phyloP scores from a whole-genome alignment of 2,797 vertebrate genomes.

The Parauchenoglanis punctatus region DNA sequence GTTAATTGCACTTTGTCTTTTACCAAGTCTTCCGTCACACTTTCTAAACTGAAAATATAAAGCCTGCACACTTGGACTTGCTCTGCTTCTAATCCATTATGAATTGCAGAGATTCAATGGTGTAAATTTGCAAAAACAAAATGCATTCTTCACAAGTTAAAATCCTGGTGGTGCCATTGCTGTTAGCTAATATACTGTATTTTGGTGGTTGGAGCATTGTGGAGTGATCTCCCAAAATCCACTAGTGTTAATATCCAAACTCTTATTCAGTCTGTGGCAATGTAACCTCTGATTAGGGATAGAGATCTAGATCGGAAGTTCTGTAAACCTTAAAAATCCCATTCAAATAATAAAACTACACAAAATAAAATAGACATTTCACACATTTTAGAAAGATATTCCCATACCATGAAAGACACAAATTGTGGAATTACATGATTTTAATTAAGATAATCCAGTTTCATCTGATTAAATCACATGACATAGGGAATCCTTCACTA shows the following conservation, averaged over 20 bases:
- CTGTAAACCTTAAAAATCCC: not conserved
- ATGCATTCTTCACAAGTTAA: not conserved
- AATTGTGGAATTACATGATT: conserved; percentile 68
- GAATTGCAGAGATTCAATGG: not conserved
- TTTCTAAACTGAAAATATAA: not conserved
- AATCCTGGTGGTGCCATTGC: not conserved
- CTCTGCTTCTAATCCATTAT: not conserved
- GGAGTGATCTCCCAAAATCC: not conserved
- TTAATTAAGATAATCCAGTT: conserved; percentile 74
- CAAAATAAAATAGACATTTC: not conserved
- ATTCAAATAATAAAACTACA: not conserved
- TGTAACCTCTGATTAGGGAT: not conserved
- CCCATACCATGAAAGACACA: not conserved
- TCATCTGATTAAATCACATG: conserved; percentile 68
- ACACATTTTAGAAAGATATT: not conserved
- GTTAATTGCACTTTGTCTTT: not conserved
- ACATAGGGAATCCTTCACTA: conserved; percentile 63
- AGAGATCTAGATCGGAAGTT: not conserved
- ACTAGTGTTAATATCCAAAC: not conserved
- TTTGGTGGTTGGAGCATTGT: not conserved
- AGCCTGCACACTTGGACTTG: conserved; percentile 10
- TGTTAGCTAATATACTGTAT: not conserved
- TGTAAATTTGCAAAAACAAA: too few species aligned
- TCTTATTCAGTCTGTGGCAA: not conserved
- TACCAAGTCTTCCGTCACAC: not conserved